Percentiles rank a stretch among this genome's conserved stretches.
Conservation (phyloP, 2,797 vertebrate genomes). For the Acrossocheilus fasciatus region DNA sequence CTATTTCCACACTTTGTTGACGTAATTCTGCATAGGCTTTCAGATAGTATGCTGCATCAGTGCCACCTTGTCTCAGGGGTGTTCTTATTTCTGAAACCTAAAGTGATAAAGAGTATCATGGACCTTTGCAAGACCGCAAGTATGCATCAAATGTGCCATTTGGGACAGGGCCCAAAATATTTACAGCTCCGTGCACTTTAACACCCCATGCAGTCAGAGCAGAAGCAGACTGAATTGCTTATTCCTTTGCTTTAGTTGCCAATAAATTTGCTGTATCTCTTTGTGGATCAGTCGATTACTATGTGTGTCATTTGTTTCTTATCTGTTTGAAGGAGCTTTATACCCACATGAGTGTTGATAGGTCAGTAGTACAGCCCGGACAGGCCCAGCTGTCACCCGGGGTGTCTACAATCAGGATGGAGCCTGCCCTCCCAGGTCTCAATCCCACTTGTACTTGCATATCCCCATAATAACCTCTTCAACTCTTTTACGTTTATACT, state of each 20-base stretch:
- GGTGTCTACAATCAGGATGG: conserved; percentile 87
- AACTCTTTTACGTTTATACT: conserved; percentile 23
- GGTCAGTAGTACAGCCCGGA: conserved; percentile 79
- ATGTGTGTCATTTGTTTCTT: conserved; percentile 42
- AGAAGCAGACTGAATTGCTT: conserved; percentile 29
- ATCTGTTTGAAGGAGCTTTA: conserved; percentile 81
- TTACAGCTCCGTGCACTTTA: conserved; percentile 5
- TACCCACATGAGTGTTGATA: conserved; percentile 82
- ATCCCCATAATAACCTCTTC: not conserved
- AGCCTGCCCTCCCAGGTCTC: conserved; percentile 86
- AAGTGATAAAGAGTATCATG: not conserved
- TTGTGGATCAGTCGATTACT: conserved; percentile 30
- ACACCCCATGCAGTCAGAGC: conserved; percentile 9
- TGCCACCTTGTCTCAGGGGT: not conserved
- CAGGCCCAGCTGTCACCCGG: conserved; percentile 89
- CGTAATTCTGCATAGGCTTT: not conserved
- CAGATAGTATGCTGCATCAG: not conserved
- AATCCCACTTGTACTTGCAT: conserved; percentile 55
- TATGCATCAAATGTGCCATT: conserved; percentile 18
- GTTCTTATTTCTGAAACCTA: not conserved
- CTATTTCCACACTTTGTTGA: not conserved
- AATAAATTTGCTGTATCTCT: not conserved
- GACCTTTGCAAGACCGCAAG: not conserved
- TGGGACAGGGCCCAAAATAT: conserved; percentile 18
- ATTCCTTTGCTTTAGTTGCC: not conserved